A percentile compares a stretch with the other conserved stretches of the same genome.
Conservation (phyloP, 2,888 invertebrate species). For the Melinaea marsaeus region DNA sequence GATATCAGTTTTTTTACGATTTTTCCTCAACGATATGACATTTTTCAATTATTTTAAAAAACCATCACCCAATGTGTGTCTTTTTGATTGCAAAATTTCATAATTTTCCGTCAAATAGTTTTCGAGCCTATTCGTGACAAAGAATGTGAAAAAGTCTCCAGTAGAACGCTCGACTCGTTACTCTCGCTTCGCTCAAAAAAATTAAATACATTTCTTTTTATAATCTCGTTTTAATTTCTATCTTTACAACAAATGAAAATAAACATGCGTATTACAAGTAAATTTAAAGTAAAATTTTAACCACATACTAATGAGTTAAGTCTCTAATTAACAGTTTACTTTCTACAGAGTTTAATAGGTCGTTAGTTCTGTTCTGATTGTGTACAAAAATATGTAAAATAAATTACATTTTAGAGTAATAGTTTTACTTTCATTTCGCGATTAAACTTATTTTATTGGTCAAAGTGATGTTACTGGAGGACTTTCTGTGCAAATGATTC, state of each 20-base stretch:
- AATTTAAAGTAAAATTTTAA: background rate
- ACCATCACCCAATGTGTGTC: too few relatives aligned
- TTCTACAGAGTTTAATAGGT: slow-evolving; percentile 43
- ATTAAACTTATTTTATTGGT: background rate
- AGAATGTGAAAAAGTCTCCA: too few relatives aligned
- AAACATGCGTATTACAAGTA: background rate
- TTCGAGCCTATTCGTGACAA: too few relatives aligned
- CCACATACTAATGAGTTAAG: background rate
- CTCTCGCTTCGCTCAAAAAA: too few relatives aligned
- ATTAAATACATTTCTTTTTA: too few relatives aligned
- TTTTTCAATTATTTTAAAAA: too few relatives aligned
- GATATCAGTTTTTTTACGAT: too few relatives aligned
- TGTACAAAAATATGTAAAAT: slow-evolving; percentile 32
- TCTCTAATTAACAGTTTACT: slow-evolving; percentile 34
- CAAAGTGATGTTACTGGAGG: background rate
- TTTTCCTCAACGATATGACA: too few relatives aligned
- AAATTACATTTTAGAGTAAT: slow-evolving; percentile 28
- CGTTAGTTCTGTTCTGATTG: slow-evolving; percentile 49
- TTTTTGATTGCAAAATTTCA: too few relatives aligned
- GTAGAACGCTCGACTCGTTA: too few relatives aligned
- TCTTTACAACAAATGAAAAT: background rate
- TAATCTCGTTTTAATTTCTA: background rate
- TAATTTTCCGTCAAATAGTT: too few relatives aligned
- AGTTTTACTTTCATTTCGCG: slow-evolving; percentile 28
- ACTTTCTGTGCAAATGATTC: too few relatives aligned